Evolutionary conservation across 35 echinoderm and acorn worm species (phyloP).

Genomic region (Apostichopus parvimensis): DNA sequence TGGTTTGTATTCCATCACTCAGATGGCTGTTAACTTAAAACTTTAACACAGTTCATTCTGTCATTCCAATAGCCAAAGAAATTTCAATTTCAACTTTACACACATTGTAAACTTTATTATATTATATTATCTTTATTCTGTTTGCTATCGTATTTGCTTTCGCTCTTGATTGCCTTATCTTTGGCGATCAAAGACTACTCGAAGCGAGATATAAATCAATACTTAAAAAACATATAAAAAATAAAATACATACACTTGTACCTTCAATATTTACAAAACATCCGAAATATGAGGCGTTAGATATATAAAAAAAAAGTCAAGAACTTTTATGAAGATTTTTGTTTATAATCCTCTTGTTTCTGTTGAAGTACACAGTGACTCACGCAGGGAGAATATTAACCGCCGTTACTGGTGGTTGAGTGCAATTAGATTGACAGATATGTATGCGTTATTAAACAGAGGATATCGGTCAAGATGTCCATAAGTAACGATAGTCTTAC

Average conservation of each 20-base stretch:
- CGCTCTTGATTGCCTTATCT: not conserved
- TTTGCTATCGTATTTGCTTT: not conserved
- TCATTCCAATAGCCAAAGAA: too few relatives aligned
- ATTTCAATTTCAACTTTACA: too few relatives aligned
- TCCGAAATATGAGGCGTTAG: not conserved
- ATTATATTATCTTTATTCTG: not conserved
- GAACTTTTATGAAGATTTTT: not conserved
- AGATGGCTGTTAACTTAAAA: too few relatives aligned
- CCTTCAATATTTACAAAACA: not conserved
- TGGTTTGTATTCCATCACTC: too few relatives aligned
- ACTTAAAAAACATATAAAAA: not conserved
- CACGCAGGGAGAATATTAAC: not conserved
- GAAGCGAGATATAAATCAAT: not conserved
- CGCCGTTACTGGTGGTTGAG: slow-evolving; percentile 11
- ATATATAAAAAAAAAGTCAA: not conserved
- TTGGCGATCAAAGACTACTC: not conserved
- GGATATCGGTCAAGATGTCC: slow-evolving; percentile 30
- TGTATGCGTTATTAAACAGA: slow-evolving; percentile 35
- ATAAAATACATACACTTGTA: slow-evolving; percentile 2
- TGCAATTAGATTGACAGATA: slow-evolving; percentile 29
- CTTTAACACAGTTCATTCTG: too few relatives aligned
- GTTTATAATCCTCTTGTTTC: not conserved
- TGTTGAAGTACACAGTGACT: slow-evolving; percentile 1
- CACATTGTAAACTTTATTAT: too few relatives aligned
- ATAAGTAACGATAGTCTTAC: not conserved